Evolutionary conservation across 2,797 vertebrate species (phyloP).

Genomic region (Hyperoplus immaculatus): DNA sequence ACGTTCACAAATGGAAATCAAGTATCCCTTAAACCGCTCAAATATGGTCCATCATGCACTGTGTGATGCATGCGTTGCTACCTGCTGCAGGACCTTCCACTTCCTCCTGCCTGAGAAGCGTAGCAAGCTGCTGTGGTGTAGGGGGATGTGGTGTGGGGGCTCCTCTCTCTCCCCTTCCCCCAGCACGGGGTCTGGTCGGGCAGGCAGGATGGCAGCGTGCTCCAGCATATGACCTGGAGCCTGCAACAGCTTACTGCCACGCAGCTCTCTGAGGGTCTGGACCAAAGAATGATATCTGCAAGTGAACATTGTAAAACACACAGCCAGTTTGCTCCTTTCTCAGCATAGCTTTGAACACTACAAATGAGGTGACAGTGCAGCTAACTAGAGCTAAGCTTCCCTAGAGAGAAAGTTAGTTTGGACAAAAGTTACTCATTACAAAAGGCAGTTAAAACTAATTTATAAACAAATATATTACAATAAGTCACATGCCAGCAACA

Average conservation of each 20-base stretch:
- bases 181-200: neutral
- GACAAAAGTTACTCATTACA: no score
- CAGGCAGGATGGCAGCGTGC: neutral
- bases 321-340: neutral
- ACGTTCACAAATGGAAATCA: neutral
- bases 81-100: constrained; percentile 77
- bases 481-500: no score
- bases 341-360: no score
- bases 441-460: no score
- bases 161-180: neutral
- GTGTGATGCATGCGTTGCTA: constrained; percentile 29
- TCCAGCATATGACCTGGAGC: neutral
- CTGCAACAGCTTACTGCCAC: neutral
- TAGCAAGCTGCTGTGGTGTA: constrained; percentile 25
- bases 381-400: no score
- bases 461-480: no score
- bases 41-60: neutral
- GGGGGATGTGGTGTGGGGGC: neutral
- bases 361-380: no score
- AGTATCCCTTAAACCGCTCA: neutral
- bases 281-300: constrained; percentile 71
- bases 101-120: constrained; percentile 50
- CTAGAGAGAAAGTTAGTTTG: no score
- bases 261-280: constrained; percentile 50
- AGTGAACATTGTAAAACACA: neutral